These are phyloP conservation scores for Drosophila peninsularis DNA, from an alignment of 2,888 invertebrate genomes.

Conservation along the genomic window DNA sequence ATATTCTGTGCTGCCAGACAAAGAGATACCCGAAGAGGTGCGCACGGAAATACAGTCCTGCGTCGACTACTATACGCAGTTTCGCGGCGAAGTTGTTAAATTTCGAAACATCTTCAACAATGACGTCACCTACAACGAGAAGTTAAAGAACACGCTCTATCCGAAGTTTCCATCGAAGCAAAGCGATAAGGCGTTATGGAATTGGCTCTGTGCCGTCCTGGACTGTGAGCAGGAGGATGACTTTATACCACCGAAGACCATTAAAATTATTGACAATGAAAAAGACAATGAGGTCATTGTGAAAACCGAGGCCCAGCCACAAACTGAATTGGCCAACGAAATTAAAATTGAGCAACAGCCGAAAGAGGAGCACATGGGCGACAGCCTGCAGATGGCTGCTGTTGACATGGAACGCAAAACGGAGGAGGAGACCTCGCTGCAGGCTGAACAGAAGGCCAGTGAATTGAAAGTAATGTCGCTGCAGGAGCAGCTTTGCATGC, in stretches of 20 bases:
- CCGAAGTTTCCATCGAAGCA: constrained; percentile 93
- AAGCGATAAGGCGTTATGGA: constrained; percentile 91
- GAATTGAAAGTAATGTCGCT: constrained; percentile 83
- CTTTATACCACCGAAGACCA: constrained; percentile 86
- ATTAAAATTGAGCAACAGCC: constrained; percentile 65
- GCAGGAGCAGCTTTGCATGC: constrained; percentile 84
- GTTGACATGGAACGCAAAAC: constrained; percentile 65
- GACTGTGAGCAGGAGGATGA: constrained; percentile 90
- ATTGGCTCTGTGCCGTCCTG: constrained; percentile 90
- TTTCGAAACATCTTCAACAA: constrained; percentile 86
- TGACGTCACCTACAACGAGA: constrained; percentile 92
- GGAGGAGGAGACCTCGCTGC: constrained; percentile 68
- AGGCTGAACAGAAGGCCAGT: constrained; percentile 77
- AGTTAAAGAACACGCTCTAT: constrained; percentile 91
- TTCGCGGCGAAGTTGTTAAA: constrained; percentile 88
- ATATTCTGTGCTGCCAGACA: constrained; percentile 93
- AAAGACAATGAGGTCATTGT: constrained; percentile 52
- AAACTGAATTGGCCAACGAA: constrained; percentile 41
- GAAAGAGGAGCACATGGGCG: constrained; percentile 69
- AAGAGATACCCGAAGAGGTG: constrained; percentile 91
- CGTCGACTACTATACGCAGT: constrained; percentile 92
- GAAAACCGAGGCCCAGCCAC: constrained; percentile 54
- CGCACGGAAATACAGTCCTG: constrained; percentile 94
- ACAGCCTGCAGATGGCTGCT: constrained; percentile 37
- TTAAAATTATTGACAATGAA: constrained; percentile 80